Evolutionary conservation across 2,113 vertebrate species (phyloP).

Genomic region (Sturnus vulgaris): DNA sequence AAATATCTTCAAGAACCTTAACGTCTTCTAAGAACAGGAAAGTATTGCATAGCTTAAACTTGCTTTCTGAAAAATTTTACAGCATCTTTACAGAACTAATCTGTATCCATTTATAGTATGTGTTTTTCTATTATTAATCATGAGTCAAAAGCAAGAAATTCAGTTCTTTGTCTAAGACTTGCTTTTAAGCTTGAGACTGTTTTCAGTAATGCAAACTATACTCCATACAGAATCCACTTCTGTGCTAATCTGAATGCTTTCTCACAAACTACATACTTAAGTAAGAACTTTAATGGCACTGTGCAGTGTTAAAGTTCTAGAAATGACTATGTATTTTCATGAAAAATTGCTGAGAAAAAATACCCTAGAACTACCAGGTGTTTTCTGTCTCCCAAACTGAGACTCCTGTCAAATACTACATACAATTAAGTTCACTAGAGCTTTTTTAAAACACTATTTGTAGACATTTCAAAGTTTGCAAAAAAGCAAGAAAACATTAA

Average conservation of each 20-base stretch:
- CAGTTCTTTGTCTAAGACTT: neutral
- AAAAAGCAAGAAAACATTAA: neutral
- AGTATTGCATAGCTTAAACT: neutral
- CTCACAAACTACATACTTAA: neutral
- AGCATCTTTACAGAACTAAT: neutral
- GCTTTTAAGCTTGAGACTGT: neutral
- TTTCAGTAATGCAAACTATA: neutral
- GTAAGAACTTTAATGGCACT: neutral
- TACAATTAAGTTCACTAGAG: neutral
- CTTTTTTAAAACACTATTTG: neutral
- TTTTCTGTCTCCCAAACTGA: neutral
- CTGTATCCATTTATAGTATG: accelerated
- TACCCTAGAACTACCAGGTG: neutral
- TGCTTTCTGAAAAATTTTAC: neutral
- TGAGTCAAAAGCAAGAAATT: neutral
- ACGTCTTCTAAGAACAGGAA: neutral
- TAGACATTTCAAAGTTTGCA: neutral
- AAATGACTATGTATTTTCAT: neutral
- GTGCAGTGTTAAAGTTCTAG: neutral
- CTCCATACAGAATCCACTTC: neutral
- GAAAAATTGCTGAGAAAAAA: neutral
- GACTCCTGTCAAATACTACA: neutral
- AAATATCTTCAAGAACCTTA: neutral
- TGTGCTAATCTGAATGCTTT: neutral
- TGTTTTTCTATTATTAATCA: neutral